These are phyloP conservation scores for Melanophora roralis DNA, from an alignment of 2,888 invertebrate species.

Conservation along the genomic window DNA sequence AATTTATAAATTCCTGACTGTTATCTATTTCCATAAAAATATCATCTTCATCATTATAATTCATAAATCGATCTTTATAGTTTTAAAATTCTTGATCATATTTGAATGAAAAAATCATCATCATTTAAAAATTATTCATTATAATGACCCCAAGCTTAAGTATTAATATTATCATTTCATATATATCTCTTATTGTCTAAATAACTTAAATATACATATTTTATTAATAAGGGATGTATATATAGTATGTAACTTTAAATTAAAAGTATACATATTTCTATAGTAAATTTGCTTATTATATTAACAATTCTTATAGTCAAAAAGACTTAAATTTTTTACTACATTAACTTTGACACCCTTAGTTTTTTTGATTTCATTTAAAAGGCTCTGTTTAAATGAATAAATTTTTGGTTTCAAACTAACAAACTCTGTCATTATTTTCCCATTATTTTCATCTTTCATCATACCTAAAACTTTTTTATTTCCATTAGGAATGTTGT, in stretches of 20 bases:
- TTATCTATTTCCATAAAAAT: too few relatives aligned
- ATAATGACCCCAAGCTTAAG: not conserved
- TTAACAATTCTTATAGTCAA: too few relatives aligned
- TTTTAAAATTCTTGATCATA: too few relatives aligned
- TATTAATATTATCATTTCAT: not conserved
- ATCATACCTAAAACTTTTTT: too few relatives aligned
- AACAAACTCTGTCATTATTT: conserved; percentile 45
- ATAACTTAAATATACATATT: not conserved
- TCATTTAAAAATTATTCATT: not conserved
- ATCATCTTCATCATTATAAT: too few relatives aligned
- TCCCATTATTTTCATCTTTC: too few relatives aligned
- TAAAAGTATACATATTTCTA: not conserved
- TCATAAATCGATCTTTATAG: too few relatives aligned
- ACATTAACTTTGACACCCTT: not conserved
- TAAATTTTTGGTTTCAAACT: conserved; percentile 16
- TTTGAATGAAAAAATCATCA: too few relatives aligned
- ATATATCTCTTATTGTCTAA: not conserved
- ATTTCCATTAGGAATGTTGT: conserved; percentile 44
- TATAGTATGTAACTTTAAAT: not conserved
- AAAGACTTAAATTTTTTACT: too few relatives aligned
- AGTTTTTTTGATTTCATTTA: not conserved
- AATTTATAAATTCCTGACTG: too few relatives aligned
- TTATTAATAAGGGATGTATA: too few relatives aligned
- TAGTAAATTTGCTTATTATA: too few relatives aligned
- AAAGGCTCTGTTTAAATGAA: not conserved